A percentile compares a stretch with the other conserved stretches of the same genome.
These are phyloP conservation scores for Lycaon pictus DNA, from an alignment of 2,113 vertebrate genomes.

Conservation along the genomic window DNA sequence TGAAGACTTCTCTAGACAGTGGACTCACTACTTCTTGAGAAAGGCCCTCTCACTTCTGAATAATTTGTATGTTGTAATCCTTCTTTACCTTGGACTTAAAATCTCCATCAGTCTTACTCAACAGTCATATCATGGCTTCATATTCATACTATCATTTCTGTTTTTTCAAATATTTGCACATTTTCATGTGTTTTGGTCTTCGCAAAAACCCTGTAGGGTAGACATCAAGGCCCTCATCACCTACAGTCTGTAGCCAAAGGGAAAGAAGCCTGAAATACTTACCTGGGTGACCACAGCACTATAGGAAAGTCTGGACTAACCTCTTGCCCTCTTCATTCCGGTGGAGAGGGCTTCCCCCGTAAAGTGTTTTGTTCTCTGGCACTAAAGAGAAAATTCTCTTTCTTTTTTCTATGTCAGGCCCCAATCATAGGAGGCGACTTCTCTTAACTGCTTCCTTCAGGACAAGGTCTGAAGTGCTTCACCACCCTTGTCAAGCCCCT, in stretches of 20 bases:
- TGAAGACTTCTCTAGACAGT: neutral
- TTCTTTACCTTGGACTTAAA: neutral
- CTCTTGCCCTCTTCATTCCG: no score
- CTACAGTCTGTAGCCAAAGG: neutral
- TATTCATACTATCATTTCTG: neutral
- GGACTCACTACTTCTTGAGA: neutral
- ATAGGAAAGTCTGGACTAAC: neutral
- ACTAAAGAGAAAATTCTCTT: neutral
- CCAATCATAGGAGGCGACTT: neutral
- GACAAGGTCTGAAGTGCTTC: neutral
- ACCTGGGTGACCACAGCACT: no score
- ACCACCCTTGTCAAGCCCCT: neutral
- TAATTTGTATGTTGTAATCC: neutral
- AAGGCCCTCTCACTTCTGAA: neutral
- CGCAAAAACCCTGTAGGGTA: neutral
- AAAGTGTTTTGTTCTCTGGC: neutral
- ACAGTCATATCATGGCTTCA: neutral
- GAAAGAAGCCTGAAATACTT: neutral
- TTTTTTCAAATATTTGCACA: neutral
- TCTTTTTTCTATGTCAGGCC: neutral
- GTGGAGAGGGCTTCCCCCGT: neutral
- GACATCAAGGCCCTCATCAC: neutral
- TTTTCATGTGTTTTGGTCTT: neutral
- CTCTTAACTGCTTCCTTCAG: neutral
- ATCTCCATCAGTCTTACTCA: neutral